Evolutionary conservation across 2,888 invertebrate species (phyloP).

Genomic region (Suillia variegata): DNA sequence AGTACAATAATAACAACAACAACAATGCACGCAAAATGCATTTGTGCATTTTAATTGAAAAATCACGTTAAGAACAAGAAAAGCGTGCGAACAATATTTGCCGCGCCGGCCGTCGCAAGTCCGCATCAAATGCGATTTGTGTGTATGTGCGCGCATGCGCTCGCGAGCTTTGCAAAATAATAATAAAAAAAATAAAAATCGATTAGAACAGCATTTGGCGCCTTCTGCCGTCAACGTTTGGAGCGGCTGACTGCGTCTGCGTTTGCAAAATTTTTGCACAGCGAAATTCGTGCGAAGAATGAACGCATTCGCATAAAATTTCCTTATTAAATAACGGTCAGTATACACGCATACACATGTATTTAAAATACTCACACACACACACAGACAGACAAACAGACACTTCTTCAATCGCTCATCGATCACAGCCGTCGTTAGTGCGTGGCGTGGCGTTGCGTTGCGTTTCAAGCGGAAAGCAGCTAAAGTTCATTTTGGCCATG

Average conservation of each 20-base stretch:
- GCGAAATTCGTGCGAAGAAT: no score
- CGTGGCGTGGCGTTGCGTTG: not conserved
- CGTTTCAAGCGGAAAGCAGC: not conserved
- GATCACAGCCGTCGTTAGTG: not conserved
- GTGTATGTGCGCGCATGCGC: no score
- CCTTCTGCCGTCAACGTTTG: not conserved
- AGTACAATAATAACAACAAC: no score
- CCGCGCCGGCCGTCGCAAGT: not conserved
- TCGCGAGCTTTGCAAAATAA: no score
- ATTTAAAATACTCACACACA: not conserved
- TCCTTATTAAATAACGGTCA: constrained; percentile 50
- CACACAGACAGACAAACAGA: not conserved
- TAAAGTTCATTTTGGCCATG: not conserved
- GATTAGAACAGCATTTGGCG: constrained; percentile 1
- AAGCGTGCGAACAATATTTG: not conserved
- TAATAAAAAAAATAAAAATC: not conserved
- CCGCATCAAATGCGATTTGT: not conserved
- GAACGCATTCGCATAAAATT: constrained; percentile 23
- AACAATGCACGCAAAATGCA: no score
- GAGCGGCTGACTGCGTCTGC: not conserved
- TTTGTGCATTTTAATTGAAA: constrained; percentile 2
- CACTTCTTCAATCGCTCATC: not conserved
- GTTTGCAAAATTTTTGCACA: no score
- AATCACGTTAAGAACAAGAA: not conserved
- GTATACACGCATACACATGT: not conserved